Evolutionary conservation across 2,113 vertebrate genomes (phyloP).

Genomic region (Anser brachyrhynchus): DNA sequence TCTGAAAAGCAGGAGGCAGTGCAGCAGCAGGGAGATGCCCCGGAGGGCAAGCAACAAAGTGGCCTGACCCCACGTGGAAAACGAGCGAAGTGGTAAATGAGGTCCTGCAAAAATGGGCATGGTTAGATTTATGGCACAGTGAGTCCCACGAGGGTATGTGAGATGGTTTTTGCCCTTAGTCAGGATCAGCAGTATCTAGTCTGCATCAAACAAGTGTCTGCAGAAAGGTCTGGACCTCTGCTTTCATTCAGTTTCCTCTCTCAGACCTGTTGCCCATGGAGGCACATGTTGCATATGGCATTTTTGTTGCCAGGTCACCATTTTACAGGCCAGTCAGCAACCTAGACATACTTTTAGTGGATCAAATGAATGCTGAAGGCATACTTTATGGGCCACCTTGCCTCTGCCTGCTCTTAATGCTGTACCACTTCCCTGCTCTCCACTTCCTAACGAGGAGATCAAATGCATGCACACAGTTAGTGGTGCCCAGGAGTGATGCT

Average conservation of each 20-base stretch:
- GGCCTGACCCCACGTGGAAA: neutral
- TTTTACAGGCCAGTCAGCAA: neutral
- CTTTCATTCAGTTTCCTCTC: neutral
- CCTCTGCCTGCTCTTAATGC: neutral
- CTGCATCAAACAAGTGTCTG: neutral
- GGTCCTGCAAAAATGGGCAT: neutral
- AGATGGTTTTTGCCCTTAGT: neutral
- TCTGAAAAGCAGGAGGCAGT: neutral
- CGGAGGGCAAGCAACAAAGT: neutral
- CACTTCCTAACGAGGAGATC: neutral
- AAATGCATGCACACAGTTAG: neutral
- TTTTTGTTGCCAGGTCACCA: neutral
- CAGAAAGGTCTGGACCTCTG: neutral
- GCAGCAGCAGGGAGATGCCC: neutral
- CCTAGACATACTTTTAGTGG: neutral
- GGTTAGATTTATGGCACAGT: neutral
- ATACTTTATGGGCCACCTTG: neutral
- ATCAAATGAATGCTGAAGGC: neutral
- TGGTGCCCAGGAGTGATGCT: neutral
- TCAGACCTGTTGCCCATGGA: neutral
- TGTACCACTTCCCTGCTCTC: neutral
- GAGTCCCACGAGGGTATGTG: neutral
- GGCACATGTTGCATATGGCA: neutral
- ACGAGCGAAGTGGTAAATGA: neutral
- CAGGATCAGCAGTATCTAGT: neutral